A percentile compares a stretch with the other conserved stretches of the same genome.
Conservation (phyloP, 2,113 vertebrate genomes). For the Dendrocopos noguchii region DNA sequence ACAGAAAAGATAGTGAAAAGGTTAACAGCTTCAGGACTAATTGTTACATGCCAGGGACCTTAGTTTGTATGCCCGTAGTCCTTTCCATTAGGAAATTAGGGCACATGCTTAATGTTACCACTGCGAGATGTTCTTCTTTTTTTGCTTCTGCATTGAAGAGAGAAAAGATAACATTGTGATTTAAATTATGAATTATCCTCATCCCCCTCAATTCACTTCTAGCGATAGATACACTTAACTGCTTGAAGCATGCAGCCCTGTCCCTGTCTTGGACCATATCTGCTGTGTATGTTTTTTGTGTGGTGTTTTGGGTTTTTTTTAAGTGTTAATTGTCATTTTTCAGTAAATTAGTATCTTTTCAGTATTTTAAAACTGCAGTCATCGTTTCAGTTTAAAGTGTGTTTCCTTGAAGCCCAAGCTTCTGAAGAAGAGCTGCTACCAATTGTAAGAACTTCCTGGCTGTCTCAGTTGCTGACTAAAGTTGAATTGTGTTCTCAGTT, state of each 20-base stretch:
- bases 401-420: background rate
- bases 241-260: background rate
- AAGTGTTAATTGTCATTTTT: background rate
- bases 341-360: background rate
- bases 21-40: background rate
- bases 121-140: background rate
- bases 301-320: background rate
- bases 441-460: background rate
- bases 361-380: background rate
- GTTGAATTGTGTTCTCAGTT: background rate
- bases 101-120: background rate
- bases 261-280: background rate
- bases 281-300: too few species aligned
- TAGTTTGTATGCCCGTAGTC: background rate
- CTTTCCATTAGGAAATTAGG: background rate
- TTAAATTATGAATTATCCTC: background rate
- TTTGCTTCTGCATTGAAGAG: background rate
- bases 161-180: background rate
- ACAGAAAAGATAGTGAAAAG: background rate
- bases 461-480: background rate
- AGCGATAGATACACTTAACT: background rate
- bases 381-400: background rate
- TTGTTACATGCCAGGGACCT: background rate
- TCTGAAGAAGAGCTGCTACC: background rate
- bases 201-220: background rate